phyloP scores from a whole-genome alignment of 1,140 invertebrate species.

The Lepidurus couesii region DNA sequence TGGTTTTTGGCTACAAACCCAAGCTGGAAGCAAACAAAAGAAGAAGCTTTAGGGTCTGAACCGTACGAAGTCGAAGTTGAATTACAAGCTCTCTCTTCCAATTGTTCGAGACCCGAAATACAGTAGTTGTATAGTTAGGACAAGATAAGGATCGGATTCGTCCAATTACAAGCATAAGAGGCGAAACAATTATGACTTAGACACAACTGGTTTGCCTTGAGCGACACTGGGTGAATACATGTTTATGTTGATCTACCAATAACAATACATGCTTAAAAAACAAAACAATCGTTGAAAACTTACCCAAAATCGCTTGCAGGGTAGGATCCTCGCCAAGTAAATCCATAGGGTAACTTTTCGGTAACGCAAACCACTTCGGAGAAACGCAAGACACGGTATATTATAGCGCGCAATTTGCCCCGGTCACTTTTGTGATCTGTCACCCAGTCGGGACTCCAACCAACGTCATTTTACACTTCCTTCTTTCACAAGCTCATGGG shows the following conservation, averaged over 20 bases:
- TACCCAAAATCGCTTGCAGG: conserved; percentile 29
- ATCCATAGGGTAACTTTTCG: conserved; percentile 6
- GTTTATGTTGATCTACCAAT: too few relatives aligned
- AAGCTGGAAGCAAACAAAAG: not conserved
- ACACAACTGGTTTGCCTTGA: too few relatives aligned
- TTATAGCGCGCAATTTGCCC: not conserved
- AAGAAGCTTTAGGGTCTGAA: not conserved
- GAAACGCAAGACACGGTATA: not conserved
- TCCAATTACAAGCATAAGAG: too few relatives aligned
- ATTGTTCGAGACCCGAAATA: too few relatives aligned
- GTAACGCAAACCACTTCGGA: not conserved
- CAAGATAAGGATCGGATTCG: too few relatives aligned
- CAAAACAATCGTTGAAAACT: not conserved
- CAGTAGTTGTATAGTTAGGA: too few relatives aligned
- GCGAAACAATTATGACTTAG: too few relatives aligned
- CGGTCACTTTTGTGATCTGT: not conserved
- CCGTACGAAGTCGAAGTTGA: not conserved
- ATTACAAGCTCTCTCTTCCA: too few relatives aligned
- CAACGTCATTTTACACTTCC: not conserved
- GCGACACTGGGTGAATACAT: too few relatives aligned
- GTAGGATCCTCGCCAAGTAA: conserved; percentile 26
- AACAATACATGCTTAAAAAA: not conserved
- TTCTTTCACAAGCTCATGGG: not conserved
- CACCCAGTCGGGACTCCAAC: not conserved
- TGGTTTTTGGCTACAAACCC: not conserved